Conservation (phyloP, 2,113 vertebrate genomes). For the Pedetes capensis region DNA sequence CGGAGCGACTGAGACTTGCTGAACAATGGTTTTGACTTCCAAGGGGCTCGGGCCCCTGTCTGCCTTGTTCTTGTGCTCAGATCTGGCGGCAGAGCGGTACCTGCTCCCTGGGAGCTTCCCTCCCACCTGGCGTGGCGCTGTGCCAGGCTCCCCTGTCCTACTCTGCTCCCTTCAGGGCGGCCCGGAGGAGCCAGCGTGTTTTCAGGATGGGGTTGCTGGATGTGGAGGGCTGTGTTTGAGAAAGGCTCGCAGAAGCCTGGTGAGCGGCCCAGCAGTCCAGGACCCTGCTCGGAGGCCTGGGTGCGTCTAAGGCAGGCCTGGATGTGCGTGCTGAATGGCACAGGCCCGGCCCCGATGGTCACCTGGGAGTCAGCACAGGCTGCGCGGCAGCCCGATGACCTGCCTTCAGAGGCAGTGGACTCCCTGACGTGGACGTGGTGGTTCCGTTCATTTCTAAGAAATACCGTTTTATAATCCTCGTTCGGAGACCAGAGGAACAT, state of each 20-base stretch:
- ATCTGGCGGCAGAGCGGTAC: rapidly evolving
- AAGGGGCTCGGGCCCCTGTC: background rate
- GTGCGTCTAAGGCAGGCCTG: no score
- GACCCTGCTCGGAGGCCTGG: background rate
- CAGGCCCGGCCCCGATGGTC: background rate
- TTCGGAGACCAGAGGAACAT: background rate
- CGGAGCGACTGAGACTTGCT: rapidly evolving
- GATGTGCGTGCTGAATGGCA: rapidly evolving
- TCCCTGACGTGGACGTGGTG: no score
- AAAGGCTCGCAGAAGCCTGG: rapidly evolving
- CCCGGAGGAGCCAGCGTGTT: background rate
- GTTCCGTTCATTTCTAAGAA: rapidly evolving
- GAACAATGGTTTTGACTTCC: rapidly evolving
- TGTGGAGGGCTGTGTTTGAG: background rate
- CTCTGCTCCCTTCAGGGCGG: rapidly evolving
- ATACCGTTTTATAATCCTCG: rapidly evolving
- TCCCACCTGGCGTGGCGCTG: rapidly evolving
- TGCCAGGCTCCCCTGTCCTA: rapidly evolving
- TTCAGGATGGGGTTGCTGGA: background rate
- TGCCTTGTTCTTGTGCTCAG: rapidly evolving
- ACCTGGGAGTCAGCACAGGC: no score
- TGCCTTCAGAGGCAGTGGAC: rapidly evolving
- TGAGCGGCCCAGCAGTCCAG: no score
- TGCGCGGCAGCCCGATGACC: no score
- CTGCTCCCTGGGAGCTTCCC: rapidly evolving